Base-by-base conservation (phyloP, 2,888 invertebrate species). In the Eremobia ochroleuca region DNA sequence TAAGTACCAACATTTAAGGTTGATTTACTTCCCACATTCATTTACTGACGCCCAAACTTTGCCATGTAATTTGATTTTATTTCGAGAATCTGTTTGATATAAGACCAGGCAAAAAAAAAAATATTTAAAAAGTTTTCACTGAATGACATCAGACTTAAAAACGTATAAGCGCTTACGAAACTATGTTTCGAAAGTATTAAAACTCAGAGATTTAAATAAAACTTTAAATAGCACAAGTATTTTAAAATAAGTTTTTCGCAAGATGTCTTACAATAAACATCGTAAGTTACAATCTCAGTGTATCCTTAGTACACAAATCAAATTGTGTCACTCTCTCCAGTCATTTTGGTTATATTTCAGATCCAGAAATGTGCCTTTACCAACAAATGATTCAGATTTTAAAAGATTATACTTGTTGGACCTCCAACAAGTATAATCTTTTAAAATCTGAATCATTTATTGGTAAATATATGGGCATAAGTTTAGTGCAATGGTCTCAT, bases 11-110 rank as follows among this genome's bases (percentile, higher is more conserved):
- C 37, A 55, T 46, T 77, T 34, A 81, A 58, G 2, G 28, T 66
- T 66, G 15, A 43, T 81, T 65, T 81, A 81, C 37, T 52, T 62
- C 5, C 15, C 34, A 66, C 25, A 34, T 11, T 18, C 49, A 21
- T 70, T 65, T 70, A 61, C 34, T 25, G 58, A 69, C 46, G 21
- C 59, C n/a, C 11, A 68, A 70, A 64, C 43, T 62, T 70, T 61
- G 18, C 13, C 11, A 31, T 61, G 13, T 37, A 31, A 37, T 79
- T 62, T 58, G 8, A 59, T 73, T 43, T 49, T 64, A n/a, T 73
- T 70, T 69, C 2, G 25, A 6, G 28, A 65, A 62, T 43, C 21
- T 34, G 8, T 75, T 71, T 37, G 11, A 31, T 58, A 37, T n/a
- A 28, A 55, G 18, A 64, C 1, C 9, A 65, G 11, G 34, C 61